phyloP scores from a whole-genome alignment of 2,888 invertebrate species.

The Idaea aversata region DNA sequence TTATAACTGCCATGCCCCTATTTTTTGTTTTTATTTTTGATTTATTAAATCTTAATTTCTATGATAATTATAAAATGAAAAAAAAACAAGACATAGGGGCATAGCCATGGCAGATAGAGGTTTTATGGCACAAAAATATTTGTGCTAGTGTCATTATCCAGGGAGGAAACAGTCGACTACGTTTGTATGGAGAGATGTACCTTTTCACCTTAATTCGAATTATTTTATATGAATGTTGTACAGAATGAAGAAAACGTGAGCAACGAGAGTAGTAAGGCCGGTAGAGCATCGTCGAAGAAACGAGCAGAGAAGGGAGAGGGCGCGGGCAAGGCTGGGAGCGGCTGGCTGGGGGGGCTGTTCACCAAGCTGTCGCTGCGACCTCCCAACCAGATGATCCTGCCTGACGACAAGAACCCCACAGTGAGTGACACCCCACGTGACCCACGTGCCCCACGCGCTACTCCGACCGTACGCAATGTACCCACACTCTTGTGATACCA shows the following conservation, averaged over 20 bases:
- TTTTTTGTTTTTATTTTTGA: too few relatives aligned
- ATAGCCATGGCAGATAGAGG: too few relatives aligned
- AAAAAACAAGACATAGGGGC: too few relatives aligned
- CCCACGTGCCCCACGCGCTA: slow-evolving; percentile 7
- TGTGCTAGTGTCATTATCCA: too few relatives aligned
- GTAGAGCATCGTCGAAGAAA: slow-evolving; percentile 27
- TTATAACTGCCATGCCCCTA: too few relatives aligned
- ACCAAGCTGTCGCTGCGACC: slow-evolving; percentile 90
- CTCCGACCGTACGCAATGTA: slow-evolving; percentile 14
- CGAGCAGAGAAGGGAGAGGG: slow-evolving; percentile 29
- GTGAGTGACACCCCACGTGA: slow-evolving; percentile 78
- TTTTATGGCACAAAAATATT: too few relatives aligned
- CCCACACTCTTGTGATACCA: slow-evolving; percentile 47
- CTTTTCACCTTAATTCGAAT: too few relatives aligned
- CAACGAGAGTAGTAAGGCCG: slow-evolving; percentile 28
- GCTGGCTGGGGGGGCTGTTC: slow-evolving; percentile 94
- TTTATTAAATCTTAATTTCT: too few relatives aligned
- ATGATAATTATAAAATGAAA: too few relatives aligned
- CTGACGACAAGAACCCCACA: slow-evolving; percentile 95
- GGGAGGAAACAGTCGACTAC: too few relatives aligned
- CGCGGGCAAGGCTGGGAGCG: slow-evolving; percentile 55
- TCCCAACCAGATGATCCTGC: slow-evolving; percentile 97
- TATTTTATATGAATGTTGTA: slow-evolving; percentile 44
- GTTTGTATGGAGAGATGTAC: too few relatives aligned
- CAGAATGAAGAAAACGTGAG: slow-evolving; percentile 85